Conservation (phyloP, 2,113 vertebrate species). For the Hystrix brachyura region DNA sequence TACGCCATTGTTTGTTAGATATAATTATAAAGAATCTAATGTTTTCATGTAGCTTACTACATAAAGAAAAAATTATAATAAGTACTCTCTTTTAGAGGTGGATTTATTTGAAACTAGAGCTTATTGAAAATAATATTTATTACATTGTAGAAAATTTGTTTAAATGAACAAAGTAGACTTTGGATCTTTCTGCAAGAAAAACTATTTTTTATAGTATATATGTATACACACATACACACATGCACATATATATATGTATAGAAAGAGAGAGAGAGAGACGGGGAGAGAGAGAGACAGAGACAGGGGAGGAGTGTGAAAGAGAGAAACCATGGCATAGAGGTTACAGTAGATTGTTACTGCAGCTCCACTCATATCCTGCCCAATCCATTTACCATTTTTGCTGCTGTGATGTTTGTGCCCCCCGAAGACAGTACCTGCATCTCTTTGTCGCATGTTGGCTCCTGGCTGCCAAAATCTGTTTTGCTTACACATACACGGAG, state of each 20-base stretch:
- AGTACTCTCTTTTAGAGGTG: not conserved
- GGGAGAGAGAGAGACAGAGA: not conserved
- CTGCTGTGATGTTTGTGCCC: not conserved
- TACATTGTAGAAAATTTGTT: not conserved
- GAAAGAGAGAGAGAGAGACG: not conserved
- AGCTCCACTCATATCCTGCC: not conserved
- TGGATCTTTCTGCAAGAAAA: not conserved
- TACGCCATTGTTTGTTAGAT: not conserved
- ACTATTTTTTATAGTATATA: not conserved
- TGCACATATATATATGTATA: not conserved
- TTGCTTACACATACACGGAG: not conserved
- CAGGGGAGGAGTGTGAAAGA: not conserved
- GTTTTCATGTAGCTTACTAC: not conserved
- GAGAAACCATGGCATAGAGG: not conserved
- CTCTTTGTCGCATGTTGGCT: not conserved
- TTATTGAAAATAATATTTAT: not conserved
- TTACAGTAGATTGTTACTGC: not conserved
- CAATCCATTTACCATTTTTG: not conserved
- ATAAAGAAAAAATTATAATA: not conserved
- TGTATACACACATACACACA: no score
- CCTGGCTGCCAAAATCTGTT: not conserved
- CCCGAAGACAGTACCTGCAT: not conserved
- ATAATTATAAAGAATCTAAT: not conserved
- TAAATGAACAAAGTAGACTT: not conserved
- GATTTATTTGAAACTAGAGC: not conserved